These are phyloP conservation scores for Hippopotamyrus pictus DNA, from an alignment of 2,797 vertebrate species.

Conservation along the genomic window DNA sequence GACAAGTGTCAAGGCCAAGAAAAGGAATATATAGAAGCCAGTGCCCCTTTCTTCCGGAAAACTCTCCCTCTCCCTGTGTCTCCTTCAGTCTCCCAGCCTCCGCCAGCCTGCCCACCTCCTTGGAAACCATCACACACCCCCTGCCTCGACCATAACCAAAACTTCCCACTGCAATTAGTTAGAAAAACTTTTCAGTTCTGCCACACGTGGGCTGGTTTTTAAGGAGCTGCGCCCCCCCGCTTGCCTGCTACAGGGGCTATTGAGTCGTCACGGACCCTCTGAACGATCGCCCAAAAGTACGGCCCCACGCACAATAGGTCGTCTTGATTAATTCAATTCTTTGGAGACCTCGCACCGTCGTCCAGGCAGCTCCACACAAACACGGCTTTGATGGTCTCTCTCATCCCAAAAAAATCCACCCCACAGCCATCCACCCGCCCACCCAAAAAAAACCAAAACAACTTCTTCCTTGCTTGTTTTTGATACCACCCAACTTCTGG, in stretches of 20 bases:
- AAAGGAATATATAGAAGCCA: slow-evolving; percentile 60
- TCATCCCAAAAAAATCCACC: slow-evolving; percentile 17
- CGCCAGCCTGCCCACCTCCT: slow-evolving; percentile 69
- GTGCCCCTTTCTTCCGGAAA: slow-evolving; percentile 48
- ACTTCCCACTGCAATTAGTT: slow-evolving; percentile 82
- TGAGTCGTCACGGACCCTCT: slow-evolving; percentile 78
- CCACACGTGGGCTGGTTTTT: slow-evolving; percentile 75
- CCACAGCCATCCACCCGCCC: neutral
- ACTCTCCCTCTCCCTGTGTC: slow-evolving; percentile 49
- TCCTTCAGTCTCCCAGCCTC: slow-evolving; percentile 63
- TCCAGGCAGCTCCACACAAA: slow-evolving; percentile 76
- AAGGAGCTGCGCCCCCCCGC: slow-evolving; percentile 69
- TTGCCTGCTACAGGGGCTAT: slow-evolving; percentile 69
- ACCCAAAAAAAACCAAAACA: slow-evolving; percentile 24
- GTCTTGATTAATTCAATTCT: slow-evolving; percentile 84
- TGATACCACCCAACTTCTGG: slow-evolving; percentile 12
- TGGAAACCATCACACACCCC: slow-evolving; percentile 62
- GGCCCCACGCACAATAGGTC: slow-evolving; percentile 70
- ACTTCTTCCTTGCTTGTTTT: slow-evolving; percentile 4
- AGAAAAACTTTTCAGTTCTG: slow-evolving; percentile 72
- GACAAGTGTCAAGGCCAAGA: slow-evolving; percentile 38
- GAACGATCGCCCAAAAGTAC: slow-evolving; percentile 79
- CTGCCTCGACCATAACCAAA: slow-evolving; percentile 47
- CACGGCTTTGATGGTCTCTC: slow-evolving; percentile 67
- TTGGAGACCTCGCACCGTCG: slow-evolving; percentile 74